Base-by-base conservation (phyloP, 1,140 invertebrate species). In the Drosophila micromelanica region DNA sequence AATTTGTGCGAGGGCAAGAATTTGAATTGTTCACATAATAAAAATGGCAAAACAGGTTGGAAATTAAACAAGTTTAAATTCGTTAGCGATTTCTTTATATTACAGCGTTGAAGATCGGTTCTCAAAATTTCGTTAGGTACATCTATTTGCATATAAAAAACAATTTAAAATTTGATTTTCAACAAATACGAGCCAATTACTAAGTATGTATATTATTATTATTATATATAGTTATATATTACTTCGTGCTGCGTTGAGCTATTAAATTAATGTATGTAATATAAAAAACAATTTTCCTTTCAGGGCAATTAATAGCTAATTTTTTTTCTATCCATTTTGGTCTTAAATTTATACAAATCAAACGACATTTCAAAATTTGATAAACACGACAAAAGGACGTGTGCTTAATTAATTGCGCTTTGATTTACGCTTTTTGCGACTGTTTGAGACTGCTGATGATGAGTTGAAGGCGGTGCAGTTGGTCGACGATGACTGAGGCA, bases 41-140 rank as follows among this genome's bases (percentile, higher is more conserved):
- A 55, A 64, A 8, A 3, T 52, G 15, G n/a, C 15, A 13, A 43
- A 38, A 46, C 5, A 49, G 37, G 2, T 17, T 27, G 40, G 15
- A 75, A 86, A 80, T 71, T 85, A 80, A 86, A 86, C 80, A 76
- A 74, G 61, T 74, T 85, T 86, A 85, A 85, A 85, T 86, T 89
- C 72, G 76, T 84, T 79, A 79, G 79, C 84, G 63, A 64, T 89
- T 76, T 87, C 13, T 76, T 73, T 89, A 89, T 87, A 89, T 87
- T 87, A 89, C 82, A 87, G 82, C 82, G 54, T 76, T 73, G 49
- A 57, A 67, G 52, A 67, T 82, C 42, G 45, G 62, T 48, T 80
- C 59, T 78, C 45, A 57, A 55, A 23, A 17, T 49, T 30, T 35
- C 23, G 15, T 69, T 11, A 37, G 42, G 35, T 77, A 62, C 61